Conservation (phyloP, 2,888 invertebrate genomes). For the Macaria liturata region DNA sequence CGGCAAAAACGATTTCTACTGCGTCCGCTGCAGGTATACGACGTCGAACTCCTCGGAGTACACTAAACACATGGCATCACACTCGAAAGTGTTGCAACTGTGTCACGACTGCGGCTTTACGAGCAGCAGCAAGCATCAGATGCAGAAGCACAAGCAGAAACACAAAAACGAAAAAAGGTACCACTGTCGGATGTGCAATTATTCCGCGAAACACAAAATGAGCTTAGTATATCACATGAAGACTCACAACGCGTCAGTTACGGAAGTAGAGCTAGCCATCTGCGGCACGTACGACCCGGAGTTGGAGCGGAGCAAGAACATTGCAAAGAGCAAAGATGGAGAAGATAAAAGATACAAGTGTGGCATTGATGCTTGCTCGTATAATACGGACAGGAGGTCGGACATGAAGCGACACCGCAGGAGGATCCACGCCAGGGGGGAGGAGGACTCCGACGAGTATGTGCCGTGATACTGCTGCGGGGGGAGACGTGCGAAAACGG, state of each 20-base stretch:
- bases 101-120: slow-evolving; percentile 60
- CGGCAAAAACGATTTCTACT: slow-evolving; percentile 51
- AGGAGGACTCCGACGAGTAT: slow-evolving; percentile 31
- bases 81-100: slow-evolving; percentile 42
- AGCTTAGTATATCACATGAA: slow-evolving; percentile 63
- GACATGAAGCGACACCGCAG: slow-evolving; percentile 49
- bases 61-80: slow-evolving; percentile 30
- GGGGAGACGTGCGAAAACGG: background rate
- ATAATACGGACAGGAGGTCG: slow-evolving; percentile 42
- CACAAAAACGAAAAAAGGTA: slow-evolving; percentile 55
- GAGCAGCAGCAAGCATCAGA: slow-evolving; percentile 51
- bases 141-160: slow-evolving; percentile 51
- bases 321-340: background rate
- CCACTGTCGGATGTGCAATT: slow-evolving; percentile 61
- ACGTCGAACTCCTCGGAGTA: slow-evolving; percentile 36
- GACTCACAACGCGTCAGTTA: slow-evolving; percentile 37
- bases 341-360: slow-evolving; percentile 36
- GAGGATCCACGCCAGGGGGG: slow-evolving; percentile 37
- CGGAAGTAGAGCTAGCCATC: slow-evolving; percentile 13
- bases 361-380: slow-evolving; percentile 38
- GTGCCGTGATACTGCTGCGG: slow-evolving; percentile 4
- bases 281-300: slow-evolving; percentile 14
- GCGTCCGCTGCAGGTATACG: slow-evolving; percentile 48
- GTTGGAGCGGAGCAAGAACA: background rate
- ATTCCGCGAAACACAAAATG: slow-evolving; percentile 62